A percentile compares a stretch with the other conserved stretches of the same genome.
phyloP scores from a whole-genome alignment of 2,113 vertebrate genomes.

The Aspidoscelis tigris region DNA sequence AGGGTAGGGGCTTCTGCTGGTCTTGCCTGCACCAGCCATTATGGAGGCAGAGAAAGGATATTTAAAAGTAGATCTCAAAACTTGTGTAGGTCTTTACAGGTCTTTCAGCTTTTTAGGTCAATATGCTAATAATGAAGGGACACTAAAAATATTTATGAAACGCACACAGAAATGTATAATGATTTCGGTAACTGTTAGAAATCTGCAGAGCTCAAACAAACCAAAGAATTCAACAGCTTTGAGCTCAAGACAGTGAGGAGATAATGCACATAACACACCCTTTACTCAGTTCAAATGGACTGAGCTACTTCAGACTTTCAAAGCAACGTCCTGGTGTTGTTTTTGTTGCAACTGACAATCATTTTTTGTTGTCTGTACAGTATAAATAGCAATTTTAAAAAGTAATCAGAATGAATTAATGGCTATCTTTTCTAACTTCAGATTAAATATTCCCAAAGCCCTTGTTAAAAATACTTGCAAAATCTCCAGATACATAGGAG shows the following conservation, averaged over 20 bases:
- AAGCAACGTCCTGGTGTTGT: not conserved
- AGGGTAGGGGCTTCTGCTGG: too few species aligned
- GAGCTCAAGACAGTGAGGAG: rapidly evolving
- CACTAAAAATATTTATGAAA: not conserved
- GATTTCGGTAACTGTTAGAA: slow-evolving; percentile 21
- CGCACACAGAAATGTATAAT: not conserved
- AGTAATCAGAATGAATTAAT: slow-evolving; percentile 17
- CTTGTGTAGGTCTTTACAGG: not conserved
- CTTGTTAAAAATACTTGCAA: slow-evolving; percentile 10
- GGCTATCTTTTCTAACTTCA: not conserved
- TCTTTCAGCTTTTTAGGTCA: too few species aligned
- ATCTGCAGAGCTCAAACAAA: not conserved
- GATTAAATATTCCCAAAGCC: slow-evolving; percentile 28
- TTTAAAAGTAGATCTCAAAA: not conserved
- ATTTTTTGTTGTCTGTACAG: not conserved
- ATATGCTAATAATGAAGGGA: not conserved
- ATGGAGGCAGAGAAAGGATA: too few species aligned
- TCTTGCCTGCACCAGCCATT: too few species aligned
- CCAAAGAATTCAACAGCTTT: not conserved
- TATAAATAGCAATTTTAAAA: slow-evolving; percentile 27
- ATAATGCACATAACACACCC: not conserved
- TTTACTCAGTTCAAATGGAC: not conserved
- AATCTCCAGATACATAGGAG: slow-evolving; percentile 18
- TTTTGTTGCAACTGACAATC: not conserved
- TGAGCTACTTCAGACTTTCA: not conserved